A percentile compares a stretch with the other conserved stretches of the same genome.
Conservation (phyloP, 2,797 vertebrate species). For the Galaxias olidus region DNA sequence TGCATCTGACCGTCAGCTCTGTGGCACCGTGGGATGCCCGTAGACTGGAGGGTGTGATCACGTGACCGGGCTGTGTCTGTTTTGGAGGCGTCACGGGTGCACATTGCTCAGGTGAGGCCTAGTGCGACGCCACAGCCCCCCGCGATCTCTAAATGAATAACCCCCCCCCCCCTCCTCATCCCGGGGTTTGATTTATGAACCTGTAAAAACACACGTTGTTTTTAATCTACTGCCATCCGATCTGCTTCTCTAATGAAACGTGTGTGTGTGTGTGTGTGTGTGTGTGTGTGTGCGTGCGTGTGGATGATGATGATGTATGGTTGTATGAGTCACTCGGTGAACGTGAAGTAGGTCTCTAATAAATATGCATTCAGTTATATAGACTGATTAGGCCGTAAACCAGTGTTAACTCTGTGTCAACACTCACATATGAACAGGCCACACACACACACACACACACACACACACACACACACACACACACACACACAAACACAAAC, state of each 20-base stretch:
- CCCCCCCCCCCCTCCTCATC: conserved; percentile 53
- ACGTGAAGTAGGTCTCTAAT: conserved; percentile 73
- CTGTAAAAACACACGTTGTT: conserved; percentile 79
- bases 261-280: conserved; percentile 55
- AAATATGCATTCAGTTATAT: conserved; percentile 75
- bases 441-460: conserved; percentile 42
- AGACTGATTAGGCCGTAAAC: conserved; percentile 77
- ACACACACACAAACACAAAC: conserved; percentile 12
- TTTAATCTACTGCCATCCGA: conserved; percentile 77
- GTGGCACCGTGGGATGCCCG: no score
- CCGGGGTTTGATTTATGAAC: conserved; percentile 74
- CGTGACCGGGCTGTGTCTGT: no score
- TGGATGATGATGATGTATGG: conserved; percentile 72
- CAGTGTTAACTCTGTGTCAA: conserved; percentile 67
- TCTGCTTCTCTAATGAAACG: conserved; percentile 75
- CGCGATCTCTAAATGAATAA: conserved; percentile 71
- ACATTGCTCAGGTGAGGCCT: conserved; percentile 67
- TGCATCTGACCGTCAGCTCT: no score
- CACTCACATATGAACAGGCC: conserved; percentile 43
- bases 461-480: conserved; percentile 16
- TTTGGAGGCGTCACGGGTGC: conserved; percentile 44
- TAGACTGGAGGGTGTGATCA: no score
- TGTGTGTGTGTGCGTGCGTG: conserved; percentile 41
- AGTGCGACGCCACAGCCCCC: conserved; percentile 58
- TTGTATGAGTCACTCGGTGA: conserved; percentile 68